A percentile compares a stretch with the other conserved stretches of the same genome.
phyloP scores from a whole-genome alignment of 2,797 vertebrate species.

The Megalops cyprinoides region DNA sequence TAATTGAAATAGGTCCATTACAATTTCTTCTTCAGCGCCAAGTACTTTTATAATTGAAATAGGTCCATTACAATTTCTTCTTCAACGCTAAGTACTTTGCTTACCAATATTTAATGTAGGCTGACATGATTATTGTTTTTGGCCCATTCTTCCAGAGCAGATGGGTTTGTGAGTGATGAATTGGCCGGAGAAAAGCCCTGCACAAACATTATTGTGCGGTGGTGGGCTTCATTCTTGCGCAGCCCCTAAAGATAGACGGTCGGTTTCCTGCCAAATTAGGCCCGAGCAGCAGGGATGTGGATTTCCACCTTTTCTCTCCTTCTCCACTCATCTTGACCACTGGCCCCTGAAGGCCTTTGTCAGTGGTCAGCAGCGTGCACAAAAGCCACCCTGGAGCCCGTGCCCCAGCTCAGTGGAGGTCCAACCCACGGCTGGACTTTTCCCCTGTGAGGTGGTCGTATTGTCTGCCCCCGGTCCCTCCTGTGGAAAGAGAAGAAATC shows the following conservation, averaged over 20 bases:
- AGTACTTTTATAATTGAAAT: too few relatives aligned
- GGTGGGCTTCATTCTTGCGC: slow-evolving; percentile 58
- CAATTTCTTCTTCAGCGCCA: too few relatives aligned
- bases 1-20: too few relatives aligned
- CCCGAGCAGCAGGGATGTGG: slow-evolving; percentile 59
- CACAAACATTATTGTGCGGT: slow-evolving; percentile 78
- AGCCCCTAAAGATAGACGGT: slow-evolving; percentile 57
- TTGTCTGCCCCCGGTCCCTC: slow-evolving; percentile 34
- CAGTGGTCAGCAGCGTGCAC: slow-evolving; percentile 58
- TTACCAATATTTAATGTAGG: slow-evolving; percentile 51
- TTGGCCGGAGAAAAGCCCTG: slow-evolving; percentile 71
- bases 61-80: too few relatives aligned
- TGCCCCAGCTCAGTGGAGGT: slow-evolving; percentile 56
- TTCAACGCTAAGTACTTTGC: background rate
- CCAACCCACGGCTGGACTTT: slow-evolving; percentile 46
- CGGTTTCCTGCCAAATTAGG: slow-evolving; percentile 73
- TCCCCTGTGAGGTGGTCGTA: slow-evolving; percentile 47
- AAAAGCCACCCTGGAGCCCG: slow-evolving; percentile 66
- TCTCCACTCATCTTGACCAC: slow-evolving; percentile 58
- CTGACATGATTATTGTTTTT: slow-evolving; percentile 63
- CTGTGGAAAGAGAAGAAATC: slow-evolving; percentile 65
- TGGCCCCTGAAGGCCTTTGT: slow-evolving; percentile 60
- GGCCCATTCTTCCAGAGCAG: slow-evolving; percentile 73
- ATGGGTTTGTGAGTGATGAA: slow-evolving; percentile 66
- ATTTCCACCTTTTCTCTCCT: slow-evolving; percentile 58